Conservation (phyloP, 2,113 vertebrate species). For the Leuciscus idus region DNA sequence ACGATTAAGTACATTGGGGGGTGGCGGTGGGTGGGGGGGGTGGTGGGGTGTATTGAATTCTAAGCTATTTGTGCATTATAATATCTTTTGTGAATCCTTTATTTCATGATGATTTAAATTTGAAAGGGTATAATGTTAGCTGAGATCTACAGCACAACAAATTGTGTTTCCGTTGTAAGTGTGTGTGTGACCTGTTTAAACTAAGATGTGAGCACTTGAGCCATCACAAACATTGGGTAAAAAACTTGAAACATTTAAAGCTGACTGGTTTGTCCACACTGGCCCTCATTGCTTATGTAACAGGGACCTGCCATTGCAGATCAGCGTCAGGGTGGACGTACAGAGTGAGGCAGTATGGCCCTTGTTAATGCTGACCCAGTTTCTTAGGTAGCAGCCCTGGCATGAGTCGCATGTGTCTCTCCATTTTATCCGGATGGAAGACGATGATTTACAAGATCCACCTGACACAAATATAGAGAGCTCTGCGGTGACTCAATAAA, state of each 20-base stretch:
- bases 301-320: slow-evolving; percentile 67
- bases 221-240: slow-evolving; percentile 3
- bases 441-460: slow-evolving; percentile 61
- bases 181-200: neutral
- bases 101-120: neutral
- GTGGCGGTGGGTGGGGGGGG: too few relatives aligned
- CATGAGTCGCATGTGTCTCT: slow-evolving; percentile 29
- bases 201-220: slow-evolving; percentile 16
- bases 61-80: neutral
- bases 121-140: neutral
- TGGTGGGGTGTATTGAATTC: neutral
- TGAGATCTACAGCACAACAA: neutral
- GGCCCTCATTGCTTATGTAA: slow-evolving; percentile 67
- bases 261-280: slow-evolving; percentile 28
- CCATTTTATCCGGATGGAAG: slow-evolving; percentile 51
- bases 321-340: slow-evolving; percentile 67
- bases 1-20: neutral
- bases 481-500: slow-evolving; percentile 64
- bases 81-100: neutral
- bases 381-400: slow-evolving; percentile 60
- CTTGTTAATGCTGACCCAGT: slow-evolving; percentile 72
- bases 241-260: slow-evolving; percentile 38
- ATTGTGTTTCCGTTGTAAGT: neutral
- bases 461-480: slow-evolving; percentile 63
- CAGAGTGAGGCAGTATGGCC: slow-evolving; percentile 62